phyloP scores from a whole-genome alignment of 2,888 invertebrate genomes.

The Thyatira batis region DNA sequence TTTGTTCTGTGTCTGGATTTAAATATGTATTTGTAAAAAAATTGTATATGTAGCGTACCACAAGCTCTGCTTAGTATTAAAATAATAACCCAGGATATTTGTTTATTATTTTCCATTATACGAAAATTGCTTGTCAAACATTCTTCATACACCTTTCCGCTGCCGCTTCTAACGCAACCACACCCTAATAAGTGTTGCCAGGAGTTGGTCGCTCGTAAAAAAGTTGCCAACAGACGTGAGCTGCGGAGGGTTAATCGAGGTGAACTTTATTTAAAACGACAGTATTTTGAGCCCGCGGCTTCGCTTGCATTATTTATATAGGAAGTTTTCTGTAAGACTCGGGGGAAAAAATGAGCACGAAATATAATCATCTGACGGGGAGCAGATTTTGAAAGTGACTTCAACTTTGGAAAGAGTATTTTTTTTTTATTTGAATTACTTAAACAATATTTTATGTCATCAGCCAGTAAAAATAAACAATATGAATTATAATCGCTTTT shows the following conservation, averaged over 20 bases:
- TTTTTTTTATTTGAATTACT: too few relatives aligned
- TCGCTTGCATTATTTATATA: conserved; percentile 2
- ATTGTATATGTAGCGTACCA: too few relatives aligned
- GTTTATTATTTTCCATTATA: too few relatives aligned
- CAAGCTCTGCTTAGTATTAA: too few relatives aligned
- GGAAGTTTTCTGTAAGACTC: background rate
- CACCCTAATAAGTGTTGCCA: conserved; percentile 38
- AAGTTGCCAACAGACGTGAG: conserved; percentile 39
- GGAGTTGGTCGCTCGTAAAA: conserved; percentile 49
- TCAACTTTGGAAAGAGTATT: too few relatives aligned
- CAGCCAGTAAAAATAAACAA: too few relatives aligned
- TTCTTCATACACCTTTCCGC: background rate
- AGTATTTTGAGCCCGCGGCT: conserved; percentile 14
- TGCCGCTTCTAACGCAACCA: conserved; percentile 10
- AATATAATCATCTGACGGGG: background rate
- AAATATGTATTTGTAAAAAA: too few relatives aligned
- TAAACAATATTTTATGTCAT: too few relatives aligned
- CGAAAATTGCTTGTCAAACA: too few relatives aligned
- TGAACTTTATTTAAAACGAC: conserved; percentile 30
- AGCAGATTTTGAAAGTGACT: background rate
- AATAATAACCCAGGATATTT: too few relatives aligned
- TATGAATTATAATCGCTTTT: too few relatives aligned
- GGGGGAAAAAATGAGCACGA: background rate
- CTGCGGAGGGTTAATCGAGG: conserved; percentile 31
- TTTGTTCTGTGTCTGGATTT: too few relatives aligned